Base-by-base conservation (phyloP, 2,888 invertebrate genomes). In the Drosophila ezoana region DNA sequence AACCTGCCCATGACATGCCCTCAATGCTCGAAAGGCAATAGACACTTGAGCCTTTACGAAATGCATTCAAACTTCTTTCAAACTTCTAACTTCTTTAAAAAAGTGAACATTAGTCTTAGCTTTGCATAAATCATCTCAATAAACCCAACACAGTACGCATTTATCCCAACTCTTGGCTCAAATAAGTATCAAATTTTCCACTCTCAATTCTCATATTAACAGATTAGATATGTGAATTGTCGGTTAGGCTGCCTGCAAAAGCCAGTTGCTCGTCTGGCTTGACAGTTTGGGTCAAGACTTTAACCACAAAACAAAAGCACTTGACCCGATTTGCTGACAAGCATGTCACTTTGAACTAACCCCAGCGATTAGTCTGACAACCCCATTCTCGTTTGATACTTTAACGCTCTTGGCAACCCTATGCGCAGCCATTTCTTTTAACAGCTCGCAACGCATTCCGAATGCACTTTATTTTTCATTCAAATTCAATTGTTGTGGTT, bases 401-500 rank as follows among this genome's bases (percentile, higher is more conserved):
- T 28, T 20, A 11, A 45, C 43, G 23, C 40, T 14, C 37, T 5
- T 18, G 28, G 33, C 44, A 51, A 64, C 35, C 23, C 38, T 32
- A 20, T 20, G 40, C 16, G 13, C 28, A 2, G 28, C 28, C 28
- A 20, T 20, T 16, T 3, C 52, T 57, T 38, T n/a, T 4, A 10
- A 40, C 13, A 18, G n/a, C 38, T 18, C 8, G 18, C 47, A 6
- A 10, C 49, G 20, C 72, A 79, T 70, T 70, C 16, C 41, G 51
- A 66, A 64, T 87, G 78, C 85, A 77, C 62, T 83, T 87, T 71
- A 23, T 48, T 43, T 18, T 1, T 1, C 18, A 18, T 35, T 16
- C 45, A 14, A 38, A 28, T 11, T 51, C 41, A 51, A 43, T 56
- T 53, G 37, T 38, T 40, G 35, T 33, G 54, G 44, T 51, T 65